These are phyloP conservation scores for Hirtodrosophila trivittata DNA, from an alignment of 2,888 invertebrate species.

Conservation along the genomic window DNA sequence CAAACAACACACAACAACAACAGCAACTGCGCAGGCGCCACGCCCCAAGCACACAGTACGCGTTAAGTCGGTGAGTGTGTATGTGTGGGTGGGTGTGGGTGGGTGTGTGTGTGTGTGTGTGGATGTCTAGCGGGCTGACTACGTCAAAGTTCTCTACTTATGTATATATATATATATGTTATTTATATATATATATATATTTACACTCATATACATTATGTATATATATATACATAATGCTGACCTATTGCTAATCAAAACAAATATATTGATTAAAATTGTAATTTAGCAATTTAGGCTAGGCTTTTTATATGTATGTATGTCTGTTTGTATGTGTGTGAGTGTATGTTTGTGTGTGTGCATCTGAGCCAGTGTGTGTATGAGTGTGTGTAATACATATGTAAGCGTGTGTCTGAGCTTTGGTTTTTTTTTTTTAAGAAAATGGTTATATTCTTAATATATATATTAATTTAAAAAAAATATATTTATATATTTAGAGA, in stretches of 20 bases:
- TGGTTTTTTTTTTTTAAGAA: conserved; percentile 14
- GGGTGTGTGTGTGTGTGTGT: no score
- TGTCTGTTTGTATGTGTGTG: conserved; percentile 9
- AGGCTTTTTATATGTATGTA: conserved; percentile 19
- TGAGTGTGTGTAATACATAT: conserved; percentile 6
- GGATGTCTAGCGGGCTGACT: no score
- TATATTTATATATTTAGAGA: no score
- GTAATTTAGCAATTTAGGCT: conserved; percentile 26
- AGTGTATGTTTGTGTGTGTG: background rate
- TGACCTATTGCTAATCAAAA: background rate
- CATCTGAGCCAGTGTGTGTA: background rate
- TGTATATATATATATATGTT: conserved; percentile 12
- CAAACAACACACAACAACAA: no score
- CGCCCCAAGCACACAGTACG: no score
- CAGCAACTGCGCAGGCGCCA: no score
- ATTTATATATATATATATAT: conserved; percentile 7
- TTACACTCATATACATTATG: background rate
- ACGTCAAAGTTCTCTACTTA: background rate
- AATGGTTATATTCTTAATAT: no score
- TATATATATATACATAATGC: background rate
- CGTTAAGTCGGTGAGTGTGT: no score
- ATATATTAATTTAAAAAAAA: conserved; percentile 19
- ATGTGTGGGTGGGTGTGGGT: no score
- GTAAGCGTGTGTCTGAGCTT: conserved; percentile 10
- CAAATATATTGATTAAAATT: background rate